Base-by-base conservation (phyloP, 2,888 invertebrate species). In the Epistrophe eligans region DNA sequence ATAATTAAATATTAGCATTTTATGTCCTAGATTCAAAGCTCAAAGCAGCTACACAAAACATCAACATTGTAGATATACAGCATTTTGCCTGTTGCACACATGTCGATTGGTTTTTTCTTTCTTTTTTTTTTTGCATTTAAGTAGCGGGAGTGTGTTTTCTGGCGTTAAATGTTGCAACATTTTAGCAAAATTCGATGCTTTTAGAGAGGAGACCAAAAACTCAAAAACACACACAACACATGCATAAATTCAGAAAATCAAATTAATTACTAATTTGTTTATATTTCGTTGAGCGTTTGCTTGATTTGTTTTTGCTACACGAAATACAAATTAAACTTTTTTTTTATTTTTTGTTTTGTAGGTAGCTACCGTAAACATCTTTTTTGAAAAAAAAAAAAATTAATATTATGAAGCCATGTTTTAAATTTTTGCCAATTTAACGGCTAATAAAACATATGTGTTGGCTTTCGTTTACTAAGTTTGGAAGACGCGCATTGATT, bases 251-350 rank as follows among this genome's bases (percentile, higher is more conserved):
- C 4, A 50, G 7, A 67, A 71, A 50, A 38, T 40, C 38, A 57
- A 76, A 83, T 87, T 83, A 83, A 87, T 87, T 87, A 83, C 76
- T 87, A 87, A 87, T 87, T 87, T 87, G 87, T 87, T 83, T 87
- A 83, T 79, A 67, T 40, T 79, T 55, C 72, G 58, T 32, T 82
- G 72, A 64, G 48, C 81, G 48, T 77, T 24, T 77, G 83, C 55
- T 52, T 45, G 70, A 58, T 72, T 74, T 77, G 64, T 71, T 83
- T 87, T 76, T 72, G 55, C 57, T 71, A 55, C 57, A 70, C 57
- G 35, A 77, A 79, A 74, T 17, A 50, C 15, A 62, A 40, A 64
- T 60, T 64, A 77, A 81, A 67, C 11, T 57, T 50, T 67, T 4
- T 19, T 35, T 43, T 32, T 45, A 1, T 43, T 43, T 35, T 35